These are phyloP conservation scores for Podocnemis expansa DNA, from an alignment of 2,113 vertebrate species.

Conservation along the genomic window DNA sequence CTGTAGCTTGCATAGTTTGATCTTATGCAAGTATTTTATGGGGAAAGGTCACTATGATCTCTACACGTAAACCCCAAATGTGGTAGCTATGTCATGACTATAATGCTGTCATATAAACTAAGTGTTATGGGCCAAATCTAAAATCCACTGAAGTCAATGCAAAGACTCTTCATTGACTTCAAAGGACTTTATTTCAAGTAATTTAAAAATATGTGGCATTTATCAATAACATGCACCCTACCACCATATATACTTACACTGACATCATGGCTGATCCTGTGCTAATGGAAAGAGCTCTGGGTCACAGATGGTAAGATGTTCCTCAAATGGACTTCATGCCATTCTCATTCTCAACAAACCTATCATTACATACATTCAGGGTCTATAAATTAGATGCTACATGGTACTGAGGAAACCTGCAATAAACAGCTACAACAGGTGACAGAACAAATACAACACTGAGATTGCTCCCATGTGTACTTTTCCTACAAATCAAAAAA, in stretches of 20 bases:
- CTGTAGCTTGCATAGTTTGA: neutral
- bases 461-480: rapidly evolving
- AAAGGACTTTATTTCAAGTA: neutral
- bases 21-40: neutral
- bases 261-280: neutral
- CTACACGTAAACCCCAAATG: neutral
- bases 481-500: neutral
- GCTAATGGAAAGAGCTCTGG: rapidly evolving
- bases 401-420: neutral
- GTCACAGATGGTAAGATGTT: conserved; percentile 35
- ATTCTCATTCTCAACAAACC: conserved; percentile 19
- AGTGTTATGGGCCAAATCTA: neutral
- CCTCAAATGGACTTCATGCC: neutral
- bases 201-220: neutral
- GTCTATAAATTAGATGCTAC: neutral
- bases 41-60: neutral
- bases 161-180: neutral
- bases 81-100: neutral
- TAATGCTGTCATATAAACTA: neutral
- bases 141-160: neutral
- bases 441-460: neutral
- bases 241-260: neutral
- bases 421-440: neutral
- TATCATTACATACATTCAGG: conserved; percentile 19
- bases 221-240: neutral